Evolutionary conservation across 2,888 invertebrate species (phyloP), one percentile per base, ranked within the genome.

Genomic region (Diplolepis rosae): DNA sequence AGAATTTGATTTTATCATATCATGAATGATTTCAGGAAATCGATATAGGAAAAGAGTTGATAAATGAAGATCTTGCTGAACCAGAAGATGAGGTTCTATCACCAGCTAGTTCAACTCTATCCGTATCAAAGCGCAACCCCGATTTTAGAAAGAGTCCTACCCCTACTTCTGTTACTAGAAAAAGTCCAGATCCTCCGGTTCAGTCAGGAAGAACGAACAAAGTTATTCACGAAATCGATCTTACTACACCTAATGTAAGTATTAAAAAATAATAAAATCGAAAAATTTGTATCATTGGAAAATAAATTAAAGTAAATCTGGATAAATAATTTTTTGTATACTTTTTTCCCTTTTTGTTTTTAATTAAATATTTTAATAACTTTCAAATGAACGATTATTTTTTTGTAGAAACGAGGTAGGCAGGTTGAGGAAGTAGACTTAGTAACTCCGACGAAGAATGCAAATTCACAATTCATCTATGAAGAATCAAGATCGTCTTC

Each of bases 1-100:
- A 22, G 18, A 45, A 18, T 18, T 7, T 18, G 1, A 1, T 0
- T 45, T 9, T 9, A 2, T 18, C 7, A 45, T 48, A 22, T 48
- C 22, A 18, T 9, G 5, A 32, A 32, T 54, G 15, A 30, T n/a
- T 68, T 39, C 80, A 90, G 87, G 91, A 94, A 71, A 74, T 93
- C 39, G 92, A 93, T 84, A 90, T 95, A 30, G 93, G 92, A 2
- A 90, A 90, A 22, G 91, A 91, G 72, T 83, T 95, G 72, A 90
- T 94, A 4, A 88, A 89, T 35, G 91, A 91, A 71, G 92, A 92
- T 1, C 90, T 90, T 85, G 94, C 94, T 0, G 87, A 87, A 48
- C 45, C 72, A 1, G 85, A 85, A 18, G 89, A 85, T 13, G 72
- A 73, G 1, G 51, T 74, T 82, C 66, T 82, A 86, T 68, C 85